These are phyloP conservation scores for Condylostylus longicornis DNA, from an alignment of 1,140 invertebrate genomes.

Conservation along the genomic window DNA sequence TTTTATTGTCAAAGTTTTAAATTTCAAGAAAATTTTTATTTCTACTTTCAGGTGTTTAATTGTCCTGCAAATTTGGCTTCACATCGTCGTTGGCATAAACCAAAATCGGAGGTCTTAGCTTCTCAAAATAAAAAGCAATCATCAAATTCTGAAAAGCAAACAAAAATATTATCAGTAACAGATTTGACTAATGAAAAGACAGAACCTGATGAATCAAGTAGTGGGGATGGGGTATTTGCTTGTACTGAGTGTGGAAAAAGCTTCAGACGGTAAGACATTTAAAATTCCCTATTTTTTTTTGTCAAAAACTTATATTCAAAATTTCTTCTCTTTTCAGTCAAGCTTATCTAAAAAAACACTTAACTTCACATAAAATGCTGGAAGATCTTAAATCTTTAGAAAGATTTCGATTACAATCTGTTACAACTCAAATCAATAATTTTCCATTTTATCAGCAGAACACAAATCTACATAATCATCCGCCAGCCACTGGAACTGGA, in stretches of 20 bases:
- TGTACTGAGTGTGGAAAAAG: slow-evolving; percentile 68
- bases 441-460: slow-evolving; percentile 1
- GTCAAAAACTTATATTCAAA: neutral
- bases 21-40: neutral
- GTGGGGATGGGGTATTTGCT: slow-evolving; percentile 39
- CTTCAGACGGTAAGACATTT: slow-evolving; percentile 41
- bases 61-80: slow-evolving; percentile 96
- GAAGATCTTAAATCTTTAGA: slow-evolving; percentile 23
- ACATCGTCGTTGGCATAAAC: slow-evolving; percentile 94
- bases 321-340: slow-evolving; percentile 35
- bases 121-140: slow-evolving; percentile 23
- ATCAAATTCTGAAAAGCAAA: slow-evolving; percentile 14
- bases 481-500: neutral
- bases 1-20: neutral
- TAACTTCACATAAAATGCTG: slow-evolving; percentile 30
- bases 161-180: slow-evolving; percentile 7
- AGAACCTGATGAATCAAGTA: slow-evolving; percentile 6
- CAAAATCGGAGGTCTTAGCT: slow-evolving; percentile 35
- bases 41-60: slow-evolving; percentile 60
- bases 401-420: slow-evolving; percentile 11
- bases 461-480: slow-evolving; percentile 7
- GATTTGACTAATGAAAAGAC: neutral
- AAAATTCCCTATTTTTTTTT: too few relatives aligned
- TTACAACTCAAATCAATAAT: neutral
- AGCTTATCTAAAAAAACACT: slow-evolving; percentile 62